Evolutionary conservation across 2,888 invertebrate species (phyloP), one percentile per base, ranked within the genome.

Genomic region (Aphodius granarius): DNA sequence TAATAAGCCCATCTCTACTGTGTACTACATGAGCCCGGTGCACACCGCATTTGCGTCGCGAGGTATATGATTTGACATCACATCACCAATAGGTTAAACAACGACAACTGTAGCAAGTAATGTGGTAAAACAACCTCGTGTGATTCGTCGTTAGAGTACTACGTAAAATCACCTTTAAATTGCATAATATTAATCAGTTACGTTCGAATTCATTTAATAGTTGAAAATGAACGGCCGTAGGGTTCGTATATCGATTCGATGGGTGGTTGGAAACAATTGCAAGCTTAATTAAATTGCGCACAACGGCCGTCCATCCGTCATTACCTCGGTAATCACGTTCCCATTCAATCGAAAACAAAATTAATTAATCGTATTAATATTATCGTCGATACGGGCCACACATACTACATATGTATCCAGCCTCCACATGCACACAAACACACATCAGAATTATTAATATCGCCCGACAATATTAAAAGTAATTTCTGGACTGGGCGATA

Each of bases 351-450:
- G n/a, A 22, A 68, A 68, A 68, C 68, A 22, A 68, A 68, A 68
- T 22, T 68, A 68, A 68, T 68, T 68, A 68, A 68, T 68, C 68
- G 68, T 68, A 68, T 68, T 68, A 68, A 68, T 68, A 68, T 68
- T 68, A 68, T 18, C 68, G 68, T 6, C 13, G 43, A 43, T 43
- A 6, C 43, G 43, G 43, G 43, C 43, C 43, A 43, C 43, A 43
- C 43, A 13, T 43, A 43, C 43, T 13, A 43, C 43, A 43, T 9
- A 43, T 13, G 13, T 13, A 43, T 6, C 6, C 43, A 43, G 43
- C 43, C 1, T n/a, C n/a, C n/a, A n/a, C n/a, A n/a, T n/a, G 43
- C 6, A 43, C 3, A 43, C 68, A 21, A 65, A 65, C 21, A n/a
- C n/a, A 20, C 68, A 22, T n/a, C 68, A 20, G 22, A 68, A 22